phyloP scores from a whole-genome alignment of 2,888 invertebrate species.

The Trypoxylon attenuatum region DNA sequence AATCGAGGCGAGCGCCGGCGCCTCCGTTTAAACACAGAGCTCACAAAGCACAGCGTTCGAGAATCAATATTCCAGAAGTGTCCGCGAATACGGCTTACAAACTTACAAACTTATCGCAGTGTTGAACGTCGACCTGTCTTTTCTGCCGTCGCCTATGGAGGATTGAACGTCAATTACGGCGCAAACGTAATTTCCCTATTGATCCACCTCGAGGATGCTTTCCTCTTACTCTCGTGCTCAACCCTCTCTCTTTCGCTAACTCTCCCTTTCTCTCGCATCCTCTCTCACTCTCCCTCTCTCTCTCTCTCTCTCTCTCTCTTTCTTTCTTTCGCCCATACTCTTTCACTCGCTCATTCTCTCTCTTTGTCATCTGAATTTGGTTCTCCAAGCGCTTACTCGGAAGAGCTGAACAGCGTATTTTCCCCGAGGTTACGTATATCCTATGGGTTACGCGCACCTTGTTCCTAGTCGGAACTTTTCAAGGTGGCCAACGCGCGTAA shows the following conservation, averaged over 20 bases:
- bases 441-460: background rate
- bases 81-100: too few species aligned
- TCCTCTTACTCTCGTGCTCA: background rate
- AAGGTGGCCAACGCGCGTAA: too few species aligned
- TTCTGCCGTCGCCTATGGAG: too few species aligned
- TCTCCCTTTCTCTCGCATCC: background rate
- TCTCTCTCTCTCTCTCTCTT: conserved; percentile 1
- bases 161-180: too few species aligned
- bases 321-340: background rate
- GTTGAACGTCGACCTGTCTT: too few species aligned
- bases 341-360: background rate
- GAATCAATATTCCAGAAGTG: too few species aligned
- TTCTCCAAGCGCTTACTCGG: background rate
- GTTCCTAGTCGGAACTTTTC: background rate
- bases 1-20: too few species aligned
- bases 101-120: too few species aligned
- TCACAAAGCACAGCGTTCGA: too few species aligned
- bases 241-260: background rate
- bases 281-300: background rate
- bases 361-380: background rate
- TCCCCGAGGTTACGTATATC: background rate
- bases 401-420: background rate
- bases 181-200: background rate
- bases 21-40: too few species aligned
- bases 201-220: background rate